These are phyloP conservation scores for Eucera pruinosa DNA, from an alignment of 2,888 invertebrate genomes.

Conservation along the genomic window DNA sequence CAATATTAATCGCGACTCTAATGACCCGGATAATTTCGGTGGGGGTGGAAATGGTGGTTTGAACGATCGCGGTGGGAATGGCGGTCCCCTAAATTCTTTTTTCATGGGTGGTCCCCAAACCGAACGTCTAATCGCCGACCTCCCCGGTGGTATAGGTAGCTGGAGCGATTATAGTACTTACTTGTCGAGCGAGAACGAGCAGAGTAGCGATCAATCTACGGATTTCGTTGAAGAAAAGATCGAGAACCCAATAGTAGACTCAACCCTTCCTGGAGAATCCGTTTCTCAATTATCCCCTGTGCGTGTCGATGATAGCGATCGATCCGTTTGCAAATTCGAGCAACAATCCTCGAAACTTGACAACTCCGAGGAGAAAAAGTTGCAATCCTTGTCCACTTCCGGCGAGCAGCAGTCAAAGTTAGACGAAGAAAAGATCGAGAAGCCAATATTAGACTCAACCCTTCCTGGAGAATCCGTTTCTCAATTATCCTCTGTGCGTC, in stretches of 20 bases:
- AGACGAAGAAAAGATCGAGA: constrained; percentile 1
- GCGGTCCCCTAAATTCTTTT: constrained; percentile 55
- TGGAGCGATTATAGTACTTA: constrained; percentile 94
- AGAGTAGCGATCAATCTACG: constrained; percentile 63
- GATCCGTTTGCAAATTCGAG: not conserved
- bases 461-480: constrained; percentile 50
- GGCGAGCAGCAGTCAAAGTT: constrained; percentile 58
- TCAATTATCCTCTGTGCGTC: constrained; percentile 1
- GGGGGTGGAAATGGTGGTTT: constrained; percentile 85
- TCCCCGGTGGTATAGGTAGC: constrained; percentile 92
- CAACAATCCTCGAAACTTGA: not conserved
- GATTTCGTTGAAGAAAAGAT: constrained; percentile 16
- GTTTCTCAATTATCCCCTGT: not conserved
- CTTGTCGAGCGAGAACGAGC: constrained; percentile 86
- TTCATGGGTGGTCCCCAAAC: constrained; percentile 84
- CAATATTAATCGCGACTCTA: constrained; percentile 84
- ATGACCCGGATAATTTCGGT: constrained; percentile 84
- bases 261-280: constrained; percentile 50
- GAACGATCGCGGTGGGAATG: constrained; percentile 86
- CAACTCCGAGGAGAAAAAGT: constrained; percentile 1
- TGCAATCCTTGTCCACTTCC: not conserved
- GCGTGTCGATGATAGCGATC: not conserved
- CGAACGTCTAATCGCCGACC: constrained; percentile 89
- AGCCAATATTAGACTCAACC: not conserved
- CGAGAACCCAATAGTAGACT: constrained; percentile 1